Evolutionary conservation across 2,797 vertebrate genomes (phyloP).

Genomic region (Decapterus maruadsi): DNA sequence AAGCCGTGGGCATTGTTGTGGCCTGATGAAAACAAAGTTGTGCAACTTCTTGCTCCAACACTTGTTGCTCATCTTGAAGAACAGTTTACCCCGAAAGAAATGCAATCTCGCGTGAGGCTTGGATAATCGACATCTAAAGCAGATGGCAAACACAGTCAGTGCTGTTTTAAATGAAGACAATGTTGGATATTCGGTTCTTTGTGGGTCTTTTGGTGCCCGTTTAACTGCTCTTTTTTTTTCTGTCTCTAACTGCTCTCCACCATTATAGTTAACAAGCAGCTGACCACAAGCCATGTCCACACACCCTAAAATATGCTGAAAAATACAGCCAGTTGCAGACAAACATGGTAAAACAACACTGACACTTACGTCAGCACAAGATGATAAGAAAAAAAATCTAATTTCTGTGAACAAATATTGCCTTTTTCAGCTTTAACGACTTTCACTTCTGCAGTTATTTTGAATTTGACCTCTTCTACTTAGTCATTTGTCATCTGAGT

Average conservation of each 20-base stretch:
- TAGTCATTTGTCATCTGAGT: background rate
- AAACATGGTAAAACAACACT: background rate
- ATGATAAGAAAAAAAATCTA: background rate
- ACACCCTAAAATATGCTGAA: background rate
- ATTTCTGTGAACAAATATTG: constrained; percentile 5
- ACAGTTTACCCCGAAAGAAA: background rate
- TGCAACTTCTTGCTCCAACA: background rate
- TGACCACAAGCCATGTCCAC: background rate
- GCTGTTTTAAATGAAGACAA: background rate
- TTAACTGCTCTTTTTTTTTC: background rate
- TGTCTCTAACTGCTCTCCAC: background rate
- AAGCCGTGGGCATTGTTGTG: background rate
- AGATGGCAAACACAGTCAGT: constrained; percentile 13
- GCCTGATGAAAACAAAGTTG: background rate
- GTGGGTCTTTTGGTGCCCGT: background rate
- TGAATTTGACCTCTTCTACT: constrained; percentile 9
- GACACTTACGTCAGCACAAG: background rate
- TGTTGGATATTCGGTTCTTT: background rate
- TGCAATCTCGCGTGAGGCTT: constrained; percentile 2
- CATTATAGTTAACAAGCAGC: background rate
- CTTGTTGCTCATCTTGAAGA: background rate
- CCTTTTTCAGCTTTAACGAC: constrained; percentile 1
- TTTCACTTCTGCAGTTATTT: background rate
- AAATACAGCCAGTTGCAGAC: background rate
- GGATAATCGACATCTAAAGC: constrained; percentile 9